Percentiles rank a stretch among this genome's conserved stretches.
These are phyloP conservation scores for Cryptotis parvus DNA, from an alignment of 2,113 vertebrate genomes.

Conservation along the genomic window DNA sequence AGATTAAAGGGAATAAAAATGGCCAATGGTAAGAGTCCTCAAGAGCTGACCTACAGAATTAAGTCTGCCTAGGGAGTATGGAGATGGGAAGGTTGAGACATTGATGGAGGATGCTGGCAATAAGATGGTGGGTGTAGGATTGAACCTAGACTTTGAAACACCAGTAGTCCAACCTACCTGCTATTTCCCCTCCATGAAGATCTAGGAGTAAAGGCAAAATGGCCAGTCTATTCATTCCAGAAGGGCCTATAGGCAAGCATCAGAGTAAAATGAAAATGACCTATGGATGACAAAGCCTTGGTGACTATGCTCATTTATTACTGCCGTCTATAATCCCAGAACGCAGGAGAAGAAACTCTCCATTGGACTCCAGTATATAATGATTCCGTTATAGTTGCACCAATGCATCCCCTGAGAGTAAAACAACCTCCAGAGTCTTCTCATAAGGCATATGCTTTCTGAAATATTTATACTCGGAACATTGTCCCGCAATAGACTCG, in stretches of 20 bases:
- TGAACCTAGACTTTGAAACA: not conserved
- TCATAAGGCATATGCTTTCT: not conserved
- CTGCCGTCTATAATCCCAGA: not conserved
- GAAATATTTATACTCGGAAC: conserved; percentile 49
- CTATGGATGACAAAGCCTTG: not conserved
- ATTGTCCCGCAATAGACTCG: not conserved
- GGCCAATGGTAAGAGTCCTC: too few species aligned
- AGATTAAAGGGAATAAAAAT: too few species aligned
- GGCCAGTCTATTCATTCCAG: not conserved
- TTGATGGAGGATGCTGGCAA: too few species aligned
- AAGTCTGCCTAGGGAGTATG: too few species aligned
- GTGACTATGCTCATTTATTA: conserved; percentile 36
- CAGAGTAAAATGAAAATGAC: not conserved
- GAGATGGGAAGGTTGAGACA: too few species aligned
- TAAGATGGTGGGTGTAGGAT: too few species aligned
- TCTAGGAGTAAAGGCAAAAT: not conserved
- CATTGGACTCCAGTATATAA: not conserved
- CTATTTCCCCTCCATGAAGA: not conserved
- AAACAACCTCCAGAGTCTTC: conserved; percentile 5
- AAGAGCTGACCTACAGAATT: too few species aligned
- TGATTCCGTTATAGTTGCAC: conserved; percentile 47
- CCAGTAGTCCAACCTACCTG: not conserved
- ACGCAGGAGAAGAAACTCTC: not conserved
- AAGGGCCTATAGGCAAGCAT: not conserved
- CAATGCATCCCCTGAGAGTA: not conserved